phyloP scores from a whole-genome alignment of 2,113 vertebrate genomes.

The Cepphus grylle region DNA sequence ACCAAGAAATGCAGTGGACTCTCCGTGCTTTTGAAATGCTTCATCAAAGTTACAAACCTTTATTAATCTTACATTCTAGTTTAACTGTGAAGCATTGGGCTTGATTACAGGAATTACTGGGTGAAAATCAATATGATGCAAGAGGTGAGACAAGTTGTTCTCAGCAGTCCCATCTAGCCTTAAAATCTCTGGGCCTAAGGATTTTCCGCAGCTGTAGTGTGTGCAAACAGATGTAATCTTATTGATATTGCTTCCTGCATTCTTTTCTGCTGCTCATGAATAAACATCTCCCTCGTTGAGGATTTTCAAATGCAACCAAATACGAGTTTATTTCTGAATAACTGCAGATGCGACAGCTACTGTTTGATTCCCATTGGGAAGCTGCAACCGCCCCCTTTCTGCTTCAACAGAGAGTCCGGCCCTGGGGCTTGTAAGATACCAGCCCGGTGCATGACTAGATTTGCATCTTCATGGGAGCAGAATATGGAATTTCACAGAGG shows the following conservation, averaged over 20 bases:
- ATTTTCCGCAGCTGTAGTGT: not conserved
- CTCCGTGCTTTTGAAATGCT: not conserved
- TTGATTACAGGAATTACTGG: not conserved
- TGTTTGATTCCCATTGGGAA: not conserved
- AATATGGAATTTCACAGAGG: not conserved
- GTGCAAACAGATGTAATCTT: not conserved
- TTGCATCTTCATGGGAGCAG: not conserved
- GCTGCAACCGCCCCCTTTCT: fast-evolving
- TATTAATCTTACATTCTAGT: not conserved
- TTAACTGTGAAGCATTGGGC: not conserved
- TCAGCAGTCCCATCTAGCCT: not conserved
- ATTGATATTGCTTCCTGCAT: not conserved
- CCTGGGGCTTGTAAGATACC: not conserved
- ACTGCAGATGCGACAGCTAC: not conserved
- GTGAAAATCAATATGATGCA: not conserved
- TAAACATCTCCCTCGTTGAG: not conserved
- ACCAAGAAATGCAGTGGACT: not conserved
- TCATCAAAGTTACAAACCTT: not conserved
- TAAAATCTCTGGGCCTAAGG: not conserved
- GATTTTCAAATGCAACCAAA: not conserved
- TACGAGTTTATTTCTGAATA: not conserved
- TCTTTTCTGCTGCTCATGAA: not conserved
- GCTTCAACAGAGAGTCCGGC: not conserved
- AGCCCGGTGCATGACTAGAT: not conserved
- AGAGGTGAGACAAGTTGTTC: not conserved